Conservation (phyloP, 2,113 vertebrate species). For the Casuarius casuarius region DNA sequence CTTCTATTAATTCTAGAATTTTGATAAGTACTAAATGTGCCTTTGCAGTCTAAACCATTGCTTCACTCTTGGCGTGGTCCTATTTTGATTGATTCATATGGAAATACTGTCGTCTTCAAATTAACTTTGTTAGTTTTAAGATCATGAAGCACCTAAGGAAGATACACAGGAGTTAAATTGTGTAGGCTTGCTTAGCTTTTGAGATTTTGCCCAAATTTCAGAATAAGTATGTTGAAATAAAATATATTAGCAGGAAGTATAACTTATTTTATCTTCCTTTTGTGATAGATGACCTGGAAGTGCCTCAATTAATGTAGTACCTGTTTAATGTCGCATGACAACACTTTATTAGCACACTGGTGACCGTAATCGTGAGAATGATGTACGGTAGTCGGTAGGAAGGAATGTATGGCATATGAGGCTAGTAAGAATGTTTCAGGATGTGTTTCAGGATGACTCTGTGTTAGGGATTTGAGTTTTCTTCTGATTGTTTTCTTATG, state of each 20-base stretch:
- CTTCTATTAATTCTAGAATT: background rate
- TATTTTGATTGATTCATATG: background rate
- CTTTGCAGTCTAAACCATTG: background rate
- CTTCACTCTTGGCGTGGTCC: background rate
- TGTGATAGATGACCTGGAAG: background rate
- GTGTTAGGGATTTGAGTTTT: background rate
- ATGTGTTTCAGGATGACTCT: background rate
- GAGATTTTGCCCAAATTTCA: background rate
- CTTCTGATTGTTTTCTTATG: background rate
- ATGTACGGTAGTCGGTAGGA: background rate
- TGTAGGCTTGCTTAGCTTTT: background rate
- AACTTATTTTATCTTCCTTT: background rate
- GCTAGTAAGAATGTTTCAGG: background rate
- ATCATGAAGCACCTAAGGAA: background rate
- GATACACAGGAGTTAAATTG: background rate
- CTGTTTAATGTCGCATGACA: background rate
- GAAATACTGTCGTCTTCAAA: background rate
- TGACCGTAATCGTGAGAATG: background rate
- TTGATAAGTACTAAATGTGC: background rate
- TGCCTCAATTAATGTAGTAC: fast-evolving
- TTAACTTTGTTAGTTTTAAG: fast-evolving
- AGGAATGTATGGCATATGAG: background rate
- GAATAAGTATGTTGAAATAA: background rate
- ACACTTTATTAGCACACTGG: background rate
- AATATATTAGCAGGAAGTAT: background rate